These are phyloP conservation scores for Chaetura pelagica DNA, from an alignment of 2,113 vertebrate genomes.

Conservation along the genomic window DNA sequence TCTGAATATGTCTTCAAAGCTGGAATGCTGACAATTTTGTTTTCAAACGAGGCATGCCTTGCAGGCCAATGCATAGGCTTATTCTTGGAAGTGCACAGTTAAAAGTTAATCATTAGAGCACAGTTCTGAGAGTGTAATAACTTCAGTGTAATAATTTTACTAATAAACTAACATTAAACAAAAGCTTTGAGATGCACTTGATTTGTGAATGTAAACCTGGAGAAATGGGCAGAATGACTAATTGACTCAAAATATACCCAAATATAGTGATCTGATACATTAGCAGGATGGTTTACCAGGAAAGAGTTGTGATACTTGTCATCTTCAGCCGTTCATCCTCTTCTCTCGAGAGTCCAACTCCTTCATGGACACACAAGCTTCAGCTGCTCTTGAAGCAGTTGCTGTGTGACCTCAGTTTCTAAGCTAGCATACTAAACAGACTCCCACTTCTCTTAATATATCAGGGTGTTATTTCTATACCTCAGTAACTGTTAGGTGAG, in stretches of 20 bases:
- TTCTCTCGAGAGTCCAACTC: background rate
- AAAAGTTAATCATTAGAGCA: background rate
- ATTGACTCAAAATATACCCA: background rate
- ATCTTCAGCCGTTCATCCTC: background rate
- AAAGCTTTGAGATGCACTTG: background rate
- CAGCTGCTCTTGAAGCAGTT: background rate
- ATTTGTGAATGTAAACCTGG: background rate
- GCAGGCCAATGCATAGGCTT: background rate
- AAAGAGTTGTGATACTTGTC: background rate
- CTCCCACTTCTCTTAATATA: background rate
- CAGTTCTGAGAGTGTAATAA: background rate
- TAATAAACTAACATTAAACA: background rate
- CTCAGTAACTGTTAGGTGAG: background rate
- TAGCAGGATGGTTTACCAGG: background rate
- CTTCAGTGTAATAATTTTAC: background rate
- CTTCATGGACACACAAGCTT: background rate
- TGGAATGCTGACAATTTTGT: background rate
- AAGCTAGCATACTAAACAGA: background rate
- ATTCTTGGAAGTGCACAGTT: background rate
- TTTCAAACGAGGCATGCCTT: background rate
- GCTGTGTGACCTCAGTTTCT: background rate
- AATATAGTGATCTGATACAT: fast-evolving
- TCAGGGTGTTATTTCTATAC: background rate
- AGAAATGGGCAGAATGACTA: background rate
- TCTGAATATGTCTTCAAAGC: background rate